Evolutionary conservation across 2,888 invertebrate genomes (phyloP).

Genomic region (Ectemnius lituratus): DNA sequence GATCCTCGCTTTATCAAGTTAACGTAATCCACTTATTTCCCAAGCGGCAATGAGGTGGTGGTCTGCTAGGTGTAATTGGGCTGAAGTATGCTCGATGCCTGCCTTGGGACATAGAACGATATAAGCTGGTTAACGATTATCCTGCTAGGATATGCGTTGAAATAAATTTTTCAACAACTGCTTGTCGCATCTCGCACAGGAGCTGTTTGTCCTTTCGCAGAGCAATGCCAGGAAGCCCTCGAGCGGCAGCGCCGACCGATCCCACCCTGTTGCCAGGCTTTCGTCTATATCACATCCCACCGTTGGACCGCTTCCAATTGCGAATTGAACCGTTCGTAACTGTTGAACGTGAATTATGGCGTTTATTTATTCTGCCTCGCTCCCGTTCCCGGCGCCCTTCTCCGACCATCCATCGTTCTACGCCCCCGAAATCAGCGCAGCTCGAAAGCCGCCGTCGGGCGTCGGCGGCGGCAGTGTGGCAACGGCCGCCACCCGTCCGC

Average conservation of each 20-base stretch:
- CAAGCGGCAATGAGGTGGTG: conserved; percentile 44
- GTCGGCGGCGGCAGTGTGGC: conserved; percentile 10
- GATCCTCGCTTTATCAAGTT: conserved; percentile 59
- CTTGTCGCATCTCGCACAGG: conserved; percentile 24
- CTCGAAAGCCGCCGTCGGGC: conserved; percentile 31
- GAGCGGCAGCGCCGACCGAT: neutral
- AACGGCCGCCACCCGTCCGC: neutral
- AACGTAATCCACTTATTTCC: conserved; percentile 60
- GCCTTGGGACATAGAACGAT: no score
- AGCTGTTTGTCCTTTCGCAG: conserved; percentile 53
- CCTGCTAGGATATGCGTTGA: conserved; percentile 46
- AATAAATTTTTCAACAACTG: conserved; percentile 60
- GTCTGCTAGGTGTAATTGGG: conserved; percentile 18
- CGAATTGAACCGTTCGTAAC: conserved; percentile 73
- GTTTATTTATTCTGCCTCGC: conserved; percentile 67
- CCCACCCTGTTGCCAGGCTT: conserved; percentile 30
- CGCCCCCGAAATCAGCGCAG: conserved; percentile 51
- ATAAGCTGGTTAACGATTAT: no score
- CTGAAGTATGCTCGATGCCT: conserved; percentile 27
- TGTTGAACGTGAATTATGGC: conserved; percentile 75
- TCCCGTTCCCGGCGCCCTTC: conserved; percentile 31
- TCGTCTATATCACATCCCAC: conserved; percentile 51
- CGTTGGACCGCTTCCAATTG: conserved; percentile 73
- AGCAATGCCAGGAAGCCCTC: conserved; percentile 36
- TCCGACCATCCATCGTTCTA: conserved; percentile 43